A percentile compares a stretch with the other conserved stretches of the same genome.
These are phyloP conservation scores for Megalops cyprinoides DNA, from an alignment of 2,797 vertebrate species.

Conservation along the genomic window DNA sequence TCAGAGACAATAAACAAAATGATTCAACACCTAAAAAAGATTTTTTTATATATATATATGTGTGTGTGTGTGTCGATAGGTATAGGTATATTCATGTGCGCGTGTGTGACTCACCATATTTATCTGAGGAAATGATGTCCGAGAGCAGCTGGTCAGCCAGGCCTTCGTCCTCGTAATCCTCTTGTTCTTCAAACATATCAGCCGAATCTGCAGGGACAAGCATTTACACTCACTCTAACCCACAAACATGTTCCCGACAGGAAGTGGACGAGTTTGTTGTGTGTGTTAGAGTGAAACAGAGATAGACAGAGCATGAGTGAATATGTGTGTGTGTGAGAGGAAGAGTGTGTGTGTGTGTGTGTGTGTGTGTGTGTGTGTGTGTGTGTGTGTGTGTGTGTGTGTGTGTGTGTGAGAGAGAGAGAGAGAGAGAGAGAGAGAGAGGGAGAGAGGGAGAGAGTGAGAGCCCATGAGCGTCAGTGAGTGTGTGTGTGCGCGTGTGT, in stretches of 20 bases:
- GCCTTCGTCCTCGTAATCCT: constrained; percentile 83
- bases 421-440: no score
- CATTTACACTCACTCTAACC: not conserved
- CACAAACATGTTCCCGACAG: not conserved
- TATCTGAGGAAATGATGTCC: constrained; percentile 93
- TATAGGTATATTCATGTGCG: no score
- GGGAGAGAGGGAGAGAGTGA: no score
- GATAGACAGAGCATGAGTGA: not conserved
- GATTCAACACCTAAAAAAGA: no score
- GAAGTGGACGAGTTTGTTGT: not conserved
- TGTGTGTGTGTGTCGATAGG: no score
- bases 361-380: not conserved
- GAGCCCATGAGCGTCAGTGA: no score
- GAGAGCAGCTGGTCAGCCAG: constrained; percentile 92
- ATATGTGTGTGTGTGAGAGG: not conserved
- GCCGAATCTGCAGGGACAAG: constrained; percentile 75
- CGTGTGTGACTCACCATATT: constrained; percentile 86
- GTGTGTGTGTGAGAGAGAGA: not conserved
- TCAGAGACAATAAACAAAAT: not conserved
- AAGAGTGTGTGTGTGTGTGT: no score
- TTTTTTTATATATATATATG: no score
- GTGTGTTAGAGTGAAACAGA: not conserved
- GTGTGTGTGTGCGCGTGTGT: not conserved
- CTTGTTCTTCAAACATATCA: constrained; percentile 96
- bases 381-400: not conserved